Evolutionary conservation across 2,888 invertebrate genomes (phyloP), one percentile per base, ranked within the genome.

Genomic region (Hirudinaria manillensis): DNA sequence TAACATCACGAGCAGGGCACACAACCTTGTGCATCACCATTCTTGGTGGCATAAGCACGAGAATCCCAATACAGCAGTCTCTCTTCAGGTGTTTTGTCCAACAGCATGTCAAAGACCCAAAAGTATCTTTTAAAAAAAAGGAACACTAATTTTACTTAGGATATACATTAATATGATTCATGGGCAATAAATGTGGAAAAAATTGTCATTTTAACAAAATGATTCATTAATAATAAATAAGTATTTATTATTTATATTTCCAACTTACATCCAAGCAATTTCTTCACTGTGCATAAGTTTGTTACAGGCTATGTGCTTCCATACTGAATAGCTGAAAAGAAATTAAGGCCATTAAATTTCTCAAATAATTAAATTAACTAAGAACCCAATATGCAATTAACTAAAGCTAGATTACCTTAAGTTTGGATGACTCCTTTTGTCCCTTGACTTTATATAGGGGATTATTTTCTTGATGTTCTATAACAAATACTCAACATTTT

Each of bases 251-350:
- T 6, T 45, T 45, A 45, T 10, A 45, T 45, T 45, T 10, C 45
- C 13, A 34, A 83, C 84, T 82, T 82, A 85, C 85, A 84, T 81
- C 85, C 85, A 85, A 24, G 85, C 84, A 21, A 85, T 76, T 75
- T 85, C 85, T 78, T 85, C 84, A 34, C 83, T 80, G 56, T 85
- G 79, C 76, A 84, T 84, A 7, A 85, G 81, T 75, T 85, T 85
- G 79, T 85, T 84, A 78, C 84, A 85, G 10, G 85, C 85, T 72
- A 85, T 85, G 77, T 85, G 85, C 76, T 83, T 82, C 85, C 85
- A 85, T 29, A 85, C 82, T 4, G 84, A 81, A 78, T 85, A 85
- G 76, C 85, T 85, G 80, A 75, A 82, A 81, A 32, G 72, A 10
- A 70, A 55, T 72, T 24, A 53, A 21, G 76, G 67, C 34, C 38